Conservation (phyloP, 2,797 vertebrate species). For the Babyrousa celebensis region DNA sequence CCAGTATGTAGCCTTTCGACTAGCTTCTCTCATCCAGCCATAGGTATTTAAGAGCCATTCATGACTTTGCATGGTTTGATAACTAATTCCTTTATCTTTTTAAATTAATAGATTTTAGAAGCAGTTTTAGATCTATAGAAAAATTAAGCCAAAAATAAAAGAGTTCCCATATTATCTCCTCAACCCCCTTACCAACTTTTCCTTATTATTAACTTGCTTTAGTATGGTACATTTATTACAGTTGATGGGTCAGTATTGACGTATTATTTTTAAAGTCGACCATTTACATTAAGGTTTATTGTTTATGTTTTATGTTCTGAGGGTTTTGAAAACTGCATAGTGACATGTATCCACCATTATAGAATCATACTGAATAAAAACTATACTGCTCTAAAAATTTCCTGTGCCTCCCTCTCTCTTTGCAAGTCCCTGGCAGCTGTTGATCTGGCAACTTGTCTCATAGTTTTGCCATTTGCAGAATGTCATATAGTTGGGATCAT, state of each 20-base stretch:
- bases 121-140: no score
- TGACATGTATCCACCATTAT: neutral
- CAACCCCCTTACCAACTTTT: no score
- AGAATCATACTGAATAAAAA: neutral
- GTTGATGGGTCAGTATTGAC: no score
- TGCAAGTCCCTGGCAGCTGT: neutral
- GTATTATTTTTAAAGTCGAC: no score
- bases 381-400: neutral
- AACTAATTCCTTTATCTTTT: no score
- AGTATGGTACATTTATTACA: no score
- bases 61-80: neutral
- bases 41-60: neutral
- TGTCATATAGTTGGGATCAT: no score
- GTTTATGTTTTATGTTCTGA: neutral
- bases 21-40: neutral
- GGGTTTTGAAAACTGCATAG: neutral
- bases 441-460: neutral
- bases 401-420: neutral
- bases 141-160: no score
- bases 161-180: no score
- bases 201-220: no score
- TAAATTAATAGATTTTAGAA: no score
- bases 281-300: no score
- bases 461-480: neutral
- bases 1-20: neutral